These are phyloP conservation scores for Stenchaetothrips biformis DNA, from an alignment of 2,888 invertebrate genomes.

Conservation along the genomic window DNA sequence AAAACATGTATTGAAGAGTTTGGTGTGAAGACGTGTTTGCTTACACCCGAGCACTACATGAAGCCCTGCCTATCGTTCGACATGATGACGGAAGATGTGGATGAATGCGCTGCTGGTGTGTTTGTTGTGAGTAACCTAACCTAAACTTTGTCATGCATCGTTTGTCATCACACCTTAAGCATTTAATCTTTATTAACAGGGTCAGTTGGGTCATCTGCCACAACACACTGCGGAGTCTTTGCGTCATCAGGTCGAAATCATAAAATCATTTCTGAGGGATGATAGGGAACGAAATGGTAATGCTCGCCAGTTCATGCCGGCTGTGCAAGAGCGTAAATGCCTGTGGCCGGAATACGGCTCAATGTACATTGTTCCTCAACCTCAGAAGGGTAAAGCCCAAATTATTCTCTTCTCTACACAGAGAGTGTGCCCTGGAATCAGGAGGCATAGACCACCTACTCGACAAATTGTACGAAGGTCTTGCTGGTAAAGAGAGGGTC, in stretches of 20 bases:
- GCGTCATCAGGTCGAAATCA: background rate
- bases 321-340: background rate
- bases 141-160: background rate
- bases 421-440: too few species aligned
- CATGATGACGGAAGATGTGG: background rate
- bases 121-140: background rate
- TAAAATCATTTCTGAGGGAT: background rate
- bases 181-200: background rate
- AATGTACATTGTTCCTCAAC: background rate
- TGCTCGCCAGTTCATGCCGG: background rate
- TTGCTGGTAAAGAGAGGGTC: background rate
- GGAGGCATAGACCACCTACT: background rate
- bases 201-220: background rate
- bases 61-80: background rate
- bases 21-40: background rate
- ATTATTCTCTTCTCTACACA: too few species aligned
- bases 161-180: too few species aligned
- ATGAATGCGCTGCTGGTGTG: background rate
- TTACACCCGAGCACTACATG: background rate
- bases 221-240: background rate
- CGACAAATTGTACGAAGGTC: background rate
- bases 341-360: background rate
- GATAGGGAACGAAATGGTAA: background rate
- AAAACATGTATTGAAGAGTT: too few species aligned
- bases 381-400: background rate